Evolutionary conservation across 2,113 vertebrate species (phyloP).

Genomic region (Prunella fulvescens): DNA sequence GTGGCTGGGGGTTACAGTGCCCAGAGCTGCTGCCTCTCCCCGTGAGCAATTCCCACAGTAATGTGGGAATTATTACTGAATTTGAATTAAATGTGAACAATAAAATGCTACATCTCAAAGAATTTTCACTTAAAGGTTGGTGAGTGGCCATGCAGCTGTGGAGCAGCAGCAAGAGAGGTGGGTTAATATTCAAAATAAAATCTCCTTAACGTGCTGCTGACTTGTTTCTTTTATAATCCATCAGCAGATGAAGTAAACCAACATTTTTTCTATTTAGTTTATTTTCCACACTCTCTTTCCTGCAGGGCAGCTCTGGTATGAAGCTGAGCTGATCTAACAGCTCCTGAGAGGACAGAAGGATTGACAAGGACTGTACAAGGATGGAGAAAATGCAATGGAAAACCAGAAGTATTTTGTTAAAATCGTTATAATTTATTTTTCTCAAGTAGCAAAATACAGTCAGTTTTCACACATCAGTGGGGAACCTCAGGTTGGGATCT

Average conservation of each 20-base stretch:
- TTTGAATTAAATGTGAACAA: not conserved
- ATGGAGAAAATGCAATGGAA: not conserved
- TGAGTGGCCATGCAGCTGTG: not conserved
- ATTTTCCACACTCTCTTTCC: fast-evolving
- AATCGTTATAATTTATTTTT: constrained; percentile 10
- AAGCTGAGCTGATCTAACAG: not conserved
- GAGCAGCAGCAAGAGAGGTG: not conserved
- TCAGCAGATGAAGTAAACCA: not conserved
- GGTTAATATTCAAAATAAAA: not conserved
- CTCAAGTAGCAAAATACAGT: not conserved
- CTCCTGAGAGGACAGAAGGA: not conserved
- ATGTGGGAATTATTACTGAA: not conserved
- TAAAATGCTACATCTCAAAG: not conserved
- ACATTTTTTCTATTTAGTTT: not conserved
- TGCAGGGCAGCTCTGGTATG: not conserved
- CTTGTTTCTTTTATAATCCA: not conserved
- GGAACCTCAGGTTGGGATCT: not conserved
- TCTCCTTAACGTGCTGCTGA: not conserved
- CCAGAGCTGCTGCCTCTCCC: not conserved
- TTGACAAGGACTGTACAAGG: not conserved
- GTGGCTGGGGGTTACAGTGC: not conserved
- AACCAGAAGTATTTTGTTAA: not conserved
- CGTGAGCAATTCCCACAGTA: not conserved
- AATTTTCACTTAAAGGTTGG: not conserved
- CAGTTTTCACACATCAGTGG: not conserved